phyloP scores from a whole-genome alignment of 2,888 invertebrate species.

The Hylaea fasciaria region DNA sequence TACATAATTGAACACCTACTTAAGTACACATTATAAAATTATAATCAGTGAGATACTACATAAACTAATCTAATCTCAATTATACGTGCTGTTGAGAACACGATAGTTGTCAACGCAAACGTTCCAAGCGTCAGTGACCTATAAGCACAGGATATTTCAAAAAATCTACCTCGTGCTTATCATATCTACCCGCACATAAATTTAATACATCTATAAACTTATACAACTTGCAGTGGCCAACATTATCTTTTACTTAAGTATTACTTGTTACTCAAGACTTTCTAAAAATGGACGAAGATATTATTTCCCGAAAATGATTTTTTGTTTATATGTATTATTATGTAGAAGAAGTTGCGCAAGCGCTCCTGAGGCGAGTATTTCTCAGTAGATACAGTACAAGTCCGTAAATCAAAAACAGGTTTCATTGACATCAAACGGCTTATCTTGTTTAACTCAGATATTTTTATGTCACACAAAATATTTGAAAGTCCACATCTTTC shows the following conservation, averaged over 20 bases:
- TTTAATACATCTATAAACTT: conserved; percentile 17
- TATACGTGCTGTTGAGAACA: neutral
- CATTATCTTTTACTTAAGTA: conserved; percentile 14
- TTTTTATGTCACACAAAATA: conserved; percentile 60
- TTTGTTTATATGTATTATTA: too few species aligned
- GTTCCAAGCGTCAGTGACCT: conserved; percentile 5
- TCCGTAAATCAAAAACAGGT: conserved; percentile 52
- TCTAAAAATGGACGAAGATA: conserved; percentile 17
- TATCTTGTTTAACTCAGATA: conserved; percentile 52
- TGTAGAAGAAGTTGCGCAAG: conserved; percentile 29
- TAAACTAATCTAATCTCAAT: conserved; percentile 1
- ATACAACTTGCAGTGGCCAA: conserved; percentile 17
- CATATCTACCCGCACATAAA: conserved; percentile 14
- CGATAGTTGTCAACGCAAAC: neutral
- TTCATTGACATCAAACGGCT: conserved; percentile 47
- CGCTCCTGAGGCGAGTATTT: conserved; percentile 39
- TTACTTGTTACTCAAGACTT: conserved; percentile 17
- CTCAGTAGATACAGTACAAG: conserved; percentile 35
- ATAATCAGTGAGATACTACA: neutral
- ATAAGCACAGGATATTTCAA: conserved; percentile 17
- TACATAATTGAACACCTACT: neutral
- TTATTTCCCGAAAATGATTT: conserved; percentile 6
- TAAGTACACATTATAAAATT: too few species aligned
- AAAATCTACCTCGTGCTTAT: conserved; percentile 11
- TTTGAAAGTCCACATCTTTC: conserved; percentile 70